Evolutionary conservation across 2,113 vertebrate genomes (phyloP), one percentile per base, ranked within the genome.

Genomic region (Chaetodon auriga): DNA sequence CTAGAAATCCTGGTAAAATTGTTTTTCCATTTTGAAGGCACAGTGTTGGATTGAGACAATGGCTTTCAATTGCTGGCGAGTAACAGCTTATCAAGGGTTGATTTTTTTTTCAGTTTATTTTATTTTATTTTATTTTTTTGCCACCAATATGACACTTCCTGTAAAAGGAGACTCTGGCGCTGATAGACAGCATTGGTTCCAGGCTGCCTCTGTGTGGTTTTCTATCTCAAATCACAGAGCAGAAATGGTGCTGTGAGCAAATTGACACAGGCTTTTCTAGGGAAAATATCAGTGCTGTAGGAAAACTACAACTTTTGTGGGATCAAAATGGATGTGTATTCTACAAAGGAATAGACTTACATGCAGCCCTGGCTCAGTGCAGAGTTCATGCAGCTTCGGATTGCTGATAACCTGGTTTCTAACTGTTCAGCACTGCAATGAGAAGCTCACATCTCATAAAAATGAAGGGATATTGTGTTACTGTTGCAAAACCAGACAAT

Each of bases 101-200:
- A 64, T 64, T 66, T 35, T 1, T 62, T 66, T 30, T n/a, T 71
- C n/a, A n/a, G n/a, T n/a, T n/a, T n/a, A n/a, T n/a, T n/a, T n/a
- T n/a, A n/a, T n/a, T n/a, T n/a, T n/a, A n/a, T n/a, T n/a, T n/a
- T n/a, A n/a, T n/a, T 30, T 30, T 78, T 73, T 62, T 46, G 74
- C 23, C 49, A 82, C 55, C 63, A 75, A 78, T 68, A 60, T 84
- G 75, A 66, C 68, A 62, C 58, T 73, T 87, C 49, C n/a, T 69
- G 13, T 71, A 43, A 78, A 68, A 74, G 36, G 46, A 65, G 30
- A 46, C 57, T 74, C 18, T 5, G 38, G 53, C 68, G 41, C 75
- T 78, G 66, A 86, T 75, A 69, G 76, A 83, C 60, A 75, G 46
- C 53, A 73, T 78, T 87, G 74, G 69, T 77, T 86, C 46, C 81